Evolutionary conservation across 2,888 invertebrate genomes (phyloP), one percentile per base, ranked within the genome.

Genomic region (Disparrhopalites patrizii): DNA sequence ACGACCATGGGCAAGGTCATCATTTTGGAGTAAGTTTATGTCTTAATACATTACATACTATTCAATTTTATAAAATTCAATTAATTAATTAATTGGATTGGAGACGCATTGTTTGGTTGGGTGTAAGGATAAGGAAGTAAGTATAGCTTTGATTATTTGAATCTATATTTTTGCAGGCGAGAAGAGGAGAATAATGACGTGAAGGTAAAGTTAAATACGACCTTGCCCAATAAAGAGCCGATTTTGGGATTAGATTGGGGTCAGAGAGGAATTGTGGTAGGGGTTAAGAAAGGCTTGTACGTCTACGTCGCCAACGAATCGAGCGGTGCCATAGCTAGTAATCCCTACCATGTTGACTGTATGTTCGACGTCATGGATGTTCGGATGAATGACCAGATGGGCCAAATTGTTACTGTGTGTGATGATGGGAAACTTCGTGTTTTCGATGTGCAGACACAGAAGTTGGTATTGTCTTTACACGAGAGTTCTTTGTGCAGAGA

Each of bases 241-340:
- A 68, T 70, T 8, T 56, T 70, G 3, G 67, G 73, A 31, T 58
- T 73, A n/a, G 69, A 71, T 23, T 73, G 73, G 73, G 61, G 67
- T 25, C 27, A 30, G 1, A 38, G 31, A 13, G 73, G 73, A 1
- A 62, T 73, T 38, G 70, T 69, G 36, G 64, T 68, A 15, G 69
- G 70, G 7, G 64, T 67, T 0, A 69, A 68, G 25, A 52, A 60
- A 1, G 40, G 69, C 10, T 60, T 73, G 10, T 71, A 69, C 52
- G 57, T 70, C 15, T 68, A 65, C 5, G 56, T 55, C 15, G 25
- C 62, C 2, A 57, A 64, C n/a, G 36, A 55, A 54, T n/a, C n/a
- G n/a, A 13, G 7, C 8, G 33, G 62, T 8, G 55, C 67, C 4
- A 5, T 38, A 18, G 8, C 13, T 0, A 62, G 56, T 7, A 40